These are phyloP conservation scores for Falco cherrug DNA, from an alignment of 2,797 vertebrate species.

Conservation along the genomic window DNA sequence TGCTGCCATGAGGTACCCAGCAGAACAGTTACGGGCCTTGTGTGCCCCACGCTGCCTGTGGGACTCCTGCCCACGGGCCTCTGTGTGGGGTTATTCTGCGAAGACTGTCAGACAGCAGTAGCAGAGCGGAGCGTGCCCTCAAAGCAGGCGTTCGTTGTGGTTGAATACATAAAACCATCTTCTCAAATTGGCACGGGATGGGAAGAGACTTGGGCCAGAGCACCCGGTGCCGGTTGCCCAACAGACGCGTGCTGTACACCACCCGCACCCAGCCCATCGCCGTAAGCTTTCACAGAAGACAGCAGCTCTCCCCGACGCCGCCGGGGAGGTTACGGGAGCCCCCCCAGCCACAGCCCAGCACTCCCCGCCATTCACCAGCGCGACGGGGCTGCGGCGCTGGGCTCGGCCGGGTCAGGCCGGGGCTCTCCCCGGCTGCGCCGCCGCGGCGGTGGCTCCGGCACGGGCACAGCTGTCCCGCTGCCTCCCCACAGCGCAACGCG, in stretches of 20 bases:
- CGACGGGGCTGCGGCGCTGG: not conserved
- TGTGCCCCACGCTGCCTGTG: not conserved
- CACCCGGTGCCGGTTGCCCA: not conserved
- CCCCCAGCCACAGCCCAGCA: not conserved
- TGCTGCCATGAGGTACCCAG: not conserved
- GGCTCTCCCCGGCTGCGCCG: not conserved
- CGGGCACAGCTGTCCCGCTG: not conserved
- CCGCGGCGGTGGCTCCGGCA: not conserved
- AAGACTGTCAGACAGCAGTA: not conserved
- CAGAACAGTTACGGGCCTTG: not conserved
- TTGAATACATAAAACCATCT: not conserved
- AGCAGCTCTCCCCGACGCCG: not conserved
- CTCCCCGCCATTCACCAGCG: not conserved
- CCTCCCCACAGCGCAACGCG: not conserved
- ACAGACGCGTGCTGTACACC: not conserved
- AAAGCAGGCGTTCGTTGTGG: not conserved
- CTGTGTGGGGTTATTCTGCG: not conserved
- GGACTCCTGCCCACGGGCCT: rapidly evolving
- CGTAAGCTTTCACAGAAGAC: too few relatives aligned
- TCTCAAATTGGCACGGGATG: not conserved
- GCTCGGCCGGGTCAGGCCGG: not conserved
- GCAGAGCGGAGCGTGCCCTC: too few relatives aligned
- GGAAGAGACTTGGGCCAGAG: not conserved
- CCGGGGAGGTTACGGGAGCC: rapidly evolving
- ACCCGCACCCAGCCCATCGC: not conserved